Evolutionary conservation across 64 coral and sea anemone genomes (phyloP).

Genomic region (Dendronephthya gigantea): DNA sequence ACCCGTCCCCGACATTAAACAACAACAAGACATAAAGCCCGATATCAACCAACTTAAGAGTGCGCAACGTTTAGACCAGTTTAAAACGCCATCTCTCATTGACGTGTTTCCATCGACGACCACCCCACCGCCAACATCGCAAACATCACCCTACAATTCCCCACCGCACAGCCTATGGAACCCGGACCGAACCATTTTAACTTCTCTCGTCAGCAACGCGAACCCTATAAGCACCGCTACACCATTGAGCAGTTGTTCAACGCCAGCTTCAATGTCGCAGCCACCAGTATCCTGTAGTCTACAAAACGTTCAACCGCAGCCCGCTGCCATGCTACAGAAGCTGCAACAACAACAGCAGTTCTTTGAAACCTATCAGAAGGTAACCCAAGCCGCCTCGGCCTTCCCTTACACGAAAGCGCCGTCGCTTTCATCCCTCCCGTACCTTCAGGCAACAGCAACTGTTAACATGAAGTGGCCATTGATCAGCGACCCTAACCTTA

Average conservation of each 20-base stretch:
- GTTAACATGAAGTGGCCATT: slow-evolving; percentile 99
- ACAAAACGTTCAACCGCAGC: slow-evolving; percentile 30
- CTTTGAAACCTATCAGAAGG: slow-evolving; percentile 48
- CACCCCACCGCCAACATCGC: slow-evolving; percentile 72
- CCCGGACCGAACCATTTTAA: slow-evolving; percentile 92
- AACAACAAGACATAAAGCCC: slow-evolving; percentile 52
- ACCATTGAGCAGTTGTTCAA: slow-evolving; percentile 51
- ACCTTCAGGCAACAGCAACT: slow-evolving; percentile 88
- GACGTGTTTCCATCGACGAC: slow-evolving; percentile 72
- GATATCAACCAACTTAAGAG: slow-evolving; percentile 42
- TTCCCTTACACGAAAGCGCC: slow-evolving; percentile 50
- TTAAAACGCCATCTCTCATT: slow-evolving; percentile 77
- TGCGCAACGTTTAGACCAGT: slow-evolving; percentile 81
- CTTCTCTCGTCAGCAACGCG: slow-evolving; percentile 74
- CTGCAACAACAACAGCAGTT: slow-evolving; percentile 35
- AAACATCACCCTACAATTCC: slow-evolving; percentile 93
- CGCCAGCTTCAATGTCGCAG: slow-evolving; percentile 49
- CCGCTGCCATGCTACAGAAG: slow-evolving; percentile 29
- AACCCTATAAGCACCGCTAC: slow-evolving; percentile 46
- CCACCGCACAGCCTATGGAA: slow-evolving; percentile 91
- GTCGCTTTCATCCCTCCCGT: slow-evolving; percentile 53
- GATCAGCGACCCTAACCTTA: slow-evolving; percentile 50
- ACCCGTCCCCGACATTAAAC: slow-evolving; percentile 84
- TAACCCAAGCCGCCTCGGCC: slow-evolving; percentile 26
- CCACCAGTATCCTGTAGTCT: slow-evolving; percentile 30